phyloP scores from a whole-genome alignment of 2,113 vertebrate genomes.

The Lamprologus sp. region DNA sequence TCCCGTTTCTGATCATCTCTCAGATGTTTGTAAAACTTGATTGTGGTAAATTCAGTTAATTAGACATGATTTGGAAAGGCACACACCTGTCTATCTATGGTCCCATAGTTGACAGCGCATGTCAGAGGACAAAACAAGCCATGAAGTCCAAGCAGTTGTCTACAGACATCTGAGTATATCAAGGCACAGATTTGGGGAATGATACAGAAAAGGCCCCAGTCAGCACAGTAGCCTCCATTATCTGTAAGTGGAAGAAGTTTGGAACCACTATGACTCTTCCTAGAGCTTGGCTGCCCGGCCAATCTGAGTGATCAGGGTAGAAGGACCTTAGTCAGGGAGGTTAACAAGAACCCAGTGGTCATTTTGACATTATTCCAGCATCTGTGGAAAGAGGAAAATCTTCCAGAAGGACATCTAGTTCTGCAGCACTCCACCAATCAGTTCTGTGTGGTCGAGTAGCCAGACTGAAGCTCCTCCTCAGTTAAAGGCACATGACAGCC shows the following conservation, averaged over 20 bases:
- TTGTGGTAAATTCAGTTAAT: neutral
- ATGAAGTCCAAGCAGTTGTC: neutral
- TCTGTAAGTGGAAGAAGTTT: neutral
- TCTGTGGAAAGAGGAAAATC: neutral
- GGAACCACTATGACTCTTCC: neutral
- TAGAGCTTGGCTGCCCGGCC: neutral
- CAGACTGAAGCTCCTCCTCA: neutral
- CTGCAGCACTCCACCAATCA: neutral
- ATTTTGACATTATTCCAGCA: neutral
- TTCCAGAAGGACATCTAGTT: neutral
- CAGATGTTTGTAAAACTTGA: neutral
- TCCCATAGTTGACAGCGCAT: neutral
- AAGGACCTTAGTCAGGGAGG: neutral
- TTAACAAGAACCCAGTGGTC: neutral
- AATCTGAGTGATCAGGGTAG: neutral
- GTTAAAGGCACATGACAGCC: neutral
- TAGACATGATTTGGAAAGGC: neutral
- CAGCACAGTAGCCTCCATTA: neutral
- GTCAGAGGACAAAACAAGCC: neutral
- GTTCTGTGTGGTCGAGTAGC: neutral
- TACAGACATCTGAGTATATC: neutral
- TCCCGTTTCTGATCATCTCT: neutral
- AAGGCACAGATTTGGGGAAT: neutral
- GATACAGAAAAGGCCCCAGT: neutral
- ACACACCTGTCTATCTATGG: neutral